phyloP scores from a whole-genome alignment of 2,113 vertebrate species.

The Grallaria varia region DNA sequence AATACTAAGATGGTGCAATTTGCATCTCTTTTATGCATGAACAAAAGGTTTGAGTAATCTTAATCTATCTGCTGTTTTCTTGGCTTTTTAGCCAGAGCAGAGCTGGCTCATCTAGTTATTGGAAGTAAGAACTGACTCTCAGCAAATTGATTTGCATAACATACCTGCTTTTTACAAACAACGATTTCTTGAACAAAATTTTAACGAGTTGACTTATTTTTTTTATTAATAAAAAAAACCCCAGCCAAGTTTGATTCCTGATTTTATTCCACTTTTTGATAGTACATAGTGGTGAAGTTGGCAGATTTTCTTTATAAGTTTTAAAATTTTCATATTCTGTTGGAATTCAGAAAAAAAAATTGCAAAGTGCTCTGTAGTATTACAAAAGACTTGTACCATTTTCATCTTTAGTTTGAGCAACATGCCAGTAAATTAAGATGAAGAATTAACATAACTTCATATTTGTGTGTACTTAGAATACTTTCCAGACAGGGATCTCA shows the following conservation, averaged over 20 bases:
- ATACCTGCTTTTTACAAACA: slow-evolving; percentile 45
- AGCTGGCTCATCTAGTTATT: slow-evolving; percentile 43
- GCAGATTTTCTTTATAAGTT: neutral
- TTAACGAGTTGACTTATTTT: neutral
- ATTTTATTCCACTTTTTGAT: neutral
- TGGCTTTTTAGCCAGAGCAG: slow-evolving; percentile 37
- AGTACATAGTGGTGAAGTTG: neutral
- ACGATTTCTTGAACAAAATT: slow-evolving; percentile 7
- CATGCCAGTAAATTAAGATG: neutral
- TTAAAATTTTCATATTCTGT: slow-evolving; percentile 1
- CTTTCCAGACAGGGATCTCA: neutral
- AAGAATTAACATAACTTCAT: slow-evolving; percentile 17
- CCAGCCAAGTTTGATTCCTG: neutral
- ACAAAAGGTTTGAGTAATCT: slow-evolving; percentile 46
- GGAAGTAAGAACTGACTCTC: slow-evolving; percentile 39
- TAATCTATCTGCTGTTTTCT: slow-evolving; percentile 53
- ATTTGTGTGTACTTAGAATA: neutral
- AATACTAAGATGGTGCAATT: slow-evolving; percentile 1
- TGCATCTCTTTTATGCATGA: slow-evolving; percentile 36
- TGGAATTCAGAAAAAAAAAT: neutral
- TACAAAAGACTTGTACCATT: slow-evolving; percentile 12
- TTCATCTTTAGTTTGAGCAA: slow-evolving; percentile 10
- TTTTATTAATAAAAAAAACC: neutral
- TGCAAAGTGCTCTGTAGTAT: neutral
- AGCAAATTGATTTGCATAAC: slow-evolving; percentile 57